Evolutionary conservation across 2,797 vertebrate genomes (phyloP).

Genomic region (Notoglanidium macrostoma): DNA sequence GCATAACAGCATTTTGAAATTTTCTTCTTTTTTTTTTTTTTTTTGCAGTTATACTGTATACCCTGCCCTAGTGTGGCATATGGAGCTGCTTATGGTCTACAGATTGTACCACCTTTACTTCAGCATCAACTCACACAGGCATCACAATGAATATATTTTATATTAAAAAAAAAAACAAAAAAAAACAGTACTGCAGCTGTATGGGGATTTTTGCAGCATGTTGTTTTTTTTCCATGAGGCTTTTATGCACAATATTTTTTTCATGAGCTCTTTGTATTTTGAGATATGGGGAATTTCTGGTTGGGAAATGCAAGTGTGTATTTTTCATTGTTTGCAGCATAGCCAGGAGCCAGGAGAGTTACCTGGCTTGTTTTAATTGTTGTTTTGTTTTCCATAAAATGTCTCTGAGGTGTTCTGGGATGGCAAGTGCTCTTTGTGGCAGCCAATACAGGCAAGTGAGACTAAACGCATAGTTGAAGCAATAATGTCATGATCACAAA

Average conservation of each 20-base stretch:
- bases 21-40: background rate
- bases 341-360: background rate
- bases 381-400: background rate
- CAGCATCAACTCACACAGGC: background rate
- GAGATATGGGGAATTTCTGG: background rate
- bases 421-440: background rate
- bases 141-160: slow-evolving; percentile 14
- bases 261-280: background rate
- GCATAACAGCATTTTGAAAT: background rate
- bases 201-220: background rate
- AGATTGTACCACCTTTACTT: slow-evolving; percentile 27
- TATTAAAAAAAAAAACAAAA: background rate
- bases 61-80: background rate
- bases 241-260: background rate
- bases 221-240: background rate
- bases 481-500: background rate
- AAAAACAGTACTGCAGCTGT: background rate
- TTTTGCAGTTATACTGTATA: background rate
- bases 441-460: background rate
- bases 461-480: background rate
- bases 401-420: background rate
- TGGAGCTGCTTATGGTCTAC: background rate
- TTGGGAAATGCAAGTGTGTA: background rate
- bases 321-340: background rate
- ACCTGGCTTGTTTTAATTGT: background rate